A percentile compares a stretch with the other conserved stretches of the same genome.
Conservation (phyloP, 2,113 vertebrate genomes). For the Indri indri region DNA sequence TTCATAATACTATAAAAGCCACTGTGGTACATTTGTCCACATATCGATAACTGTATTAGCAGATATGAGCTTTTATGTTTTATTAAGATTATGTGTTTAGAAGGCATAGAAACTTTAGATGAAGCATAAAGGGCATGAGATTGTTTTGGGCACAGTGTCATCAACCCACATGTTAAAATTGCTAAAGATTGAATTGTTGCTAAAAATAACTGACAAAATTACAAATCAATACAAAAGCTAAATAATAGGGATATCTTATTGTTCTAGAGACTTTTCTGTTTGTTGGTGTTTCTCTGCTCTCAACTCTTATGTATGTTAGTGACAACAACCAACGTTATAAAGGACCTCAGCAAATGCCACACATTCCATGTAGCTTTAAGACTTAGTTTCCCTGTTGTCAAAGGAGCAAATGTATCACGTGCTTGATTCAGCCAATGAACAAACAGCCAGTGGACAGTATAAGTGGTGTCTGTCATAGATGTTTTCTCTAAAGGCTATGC, state of each 20-base stretch:
- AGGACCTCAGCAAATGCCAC: background rate
- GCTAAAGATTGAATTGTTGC: background rate
- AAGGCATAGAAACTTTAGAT: background rate
- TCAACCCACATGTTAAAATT: background rate
- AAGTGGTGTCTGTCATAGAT: background rate
- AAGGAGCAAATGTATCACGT: background rate
- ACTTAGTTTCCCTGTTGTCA: background rate
- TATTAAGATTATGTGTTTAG: background rate
- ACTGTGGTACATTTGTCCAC: background rate
- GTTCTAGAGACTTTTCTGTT: background rate
- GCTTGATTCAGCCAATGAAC: background rate
- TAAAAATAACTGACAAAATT: background rate
- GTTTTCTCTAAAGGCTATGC: background rate
- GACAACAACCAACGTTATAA: background rate
- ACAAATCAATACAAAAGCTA: background rate
- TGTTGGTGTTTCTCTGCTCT: background rate
- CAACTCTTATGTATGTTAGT: background rate
- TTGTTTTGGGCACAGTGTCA: background rate
- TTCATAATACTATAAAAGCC: background rate
- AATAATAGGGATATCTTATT: background rate
- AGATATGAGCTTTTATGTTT: background rate
- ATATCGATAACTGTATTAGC: background rate
- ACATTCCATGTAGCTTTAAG: background rate
- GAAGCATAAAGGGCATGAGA: background rate
- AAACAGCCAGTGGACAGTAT: background rate